Evolutionary conservation across 2,888 invertebrate species (phyloP), one percentile per base, ranked within the genome.

Genomic region (Apamea crenata): DNA sequence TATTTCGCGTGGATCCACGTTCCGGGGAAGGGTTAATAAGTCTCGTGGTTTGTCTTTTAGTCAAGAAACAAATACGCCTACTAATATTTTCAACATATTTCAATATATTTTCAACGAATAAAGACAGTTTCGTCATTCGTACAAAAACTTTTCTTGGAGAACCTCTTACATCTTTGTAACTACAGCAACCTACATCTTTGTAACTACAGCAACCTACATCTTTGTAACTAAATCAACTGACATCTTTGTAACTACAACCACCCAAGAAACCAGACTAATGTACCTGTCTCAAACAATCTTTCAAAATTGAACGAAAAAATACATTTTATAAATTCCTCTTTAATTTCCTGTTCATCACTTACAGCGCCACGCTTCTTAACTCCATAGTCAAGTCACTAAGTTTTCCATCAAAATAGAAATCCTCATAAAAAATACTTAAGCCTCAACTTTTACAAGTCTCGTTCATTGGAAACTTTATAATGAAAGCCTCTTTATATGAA

Each of bases 401-500:
- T 77, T 67, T 81, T 61, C 68, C 63, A 78, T 81, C 71, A 81
- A 86, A 84, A 78, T 80, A 84, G 59, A 76, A 77, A 78, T 81
- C 71, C 72, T 53, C 74, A 80, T 83, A 83, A 89, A 90, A 91
- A 88, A 89, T 88, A 86, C 87, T 86, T 88, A 88, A 82, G 84
- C 78, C 56, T 36, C 68, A 86, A 91, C 86, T 91, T 89, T 78
- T 83, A 81, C 86, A 90, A 88, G 90, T 87, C 89, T 86, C 83
- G 89, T 89, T 88, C 82, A 79, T 65, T 76, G 78, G 67, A 85
- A 89, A 91, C 88, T 93, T 93, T 90, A 91, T 92, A 91, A 93
- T 93, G 92, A 93, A 92, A 93, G 91, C 90, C 88, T 91, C 91
- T 92, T 86, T 82, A 86, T 81, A 67, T 81, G 84, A 81, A 88